Conservation (phyloP, 2,113 vertebrate genomes). For the Cinclus cinclus region DNA sequence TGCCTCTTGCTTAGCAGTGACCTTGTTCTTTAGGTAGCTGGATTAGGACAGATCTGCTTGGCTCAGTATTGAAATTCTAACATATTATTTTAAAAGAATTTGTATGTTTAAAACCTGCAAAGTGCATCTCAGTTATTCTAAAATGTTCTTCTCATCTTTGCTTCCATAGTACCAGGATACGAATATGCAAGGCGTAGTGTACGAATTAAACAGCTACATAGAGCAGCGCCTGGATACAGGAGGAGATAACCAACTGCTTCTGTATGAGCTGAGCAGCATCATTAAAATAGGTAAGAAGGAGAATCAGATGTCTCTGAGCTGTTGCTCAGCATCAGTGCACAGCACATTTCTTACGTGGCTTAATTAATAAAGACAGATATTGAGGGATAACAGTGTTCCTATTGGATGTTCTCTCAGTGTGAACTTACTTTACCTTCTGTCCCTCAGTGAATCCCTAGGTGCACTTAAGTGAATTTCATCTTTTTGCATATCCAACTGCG, state of each 20-base stretch:
- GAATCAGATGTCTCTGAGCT: not conserved
- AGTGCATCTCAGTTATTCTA: not conserved
- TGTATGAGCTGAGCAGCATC: constrained; percentile 95
- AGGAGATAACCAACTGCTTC: constrained; percentile 93
- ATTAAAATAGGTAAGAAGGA: constrained; percentile 89
- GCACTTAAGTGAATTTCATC: not conserved
- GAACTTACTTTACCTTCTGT: not conserved
- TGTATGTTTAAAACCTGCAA: not conserved
- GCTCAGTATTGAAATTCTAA: not conserved
- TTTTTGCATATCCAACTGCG: not conserved
- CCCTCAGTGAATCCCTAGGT: not conserved
- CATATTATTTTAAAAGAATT: not conserved
- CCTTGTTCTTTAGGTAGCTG: not conserved
- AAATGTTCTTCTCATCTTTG: constrained; percentile 37
- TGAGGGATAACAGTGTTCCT: not conserved
- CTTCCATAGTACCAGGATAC: constrained; percentile 92
- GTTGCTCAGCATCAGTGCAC: not conserved
- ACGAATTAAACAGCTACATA: constrained; percentile 95
- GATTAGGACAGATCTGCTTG: not conserved
- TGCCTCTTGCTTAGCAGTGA: not conserved
- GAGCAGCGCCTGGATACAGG: constrained; percentile 92
- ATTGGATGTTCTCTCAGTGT: not conserved
- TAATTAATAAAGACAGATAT: not conserved
- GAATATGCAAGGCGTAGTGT: constrained; percentile 97
- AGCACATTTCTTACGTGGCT: not conserved